Evolutionary conservation across 2,888 invertebrate species (phyloP).

Genomic region (Physocephala rufipes): DNA sequence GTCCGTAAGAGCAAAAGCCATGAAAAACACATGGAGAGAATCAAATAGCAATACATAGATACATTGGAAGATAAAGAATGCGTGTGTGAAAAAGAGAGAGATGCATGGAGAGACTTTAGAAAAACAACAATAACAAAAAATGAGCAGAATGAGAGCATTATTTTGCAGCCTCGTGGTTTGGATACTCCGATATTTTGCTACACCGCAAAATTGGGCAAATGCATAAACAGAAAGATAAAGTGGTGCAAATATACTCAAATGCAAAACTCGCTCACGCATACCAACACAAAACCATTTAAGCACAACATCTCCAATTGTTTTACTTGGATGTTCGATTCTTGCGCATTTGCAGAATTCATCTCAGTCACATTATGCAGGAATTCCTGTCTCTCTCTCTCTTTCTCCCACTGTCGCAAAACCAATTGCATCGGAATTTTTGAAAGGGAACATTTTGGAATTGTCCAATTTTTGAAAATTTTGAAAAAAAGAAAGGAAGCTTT

Average conservation of each 20-base stretch:
- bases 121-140: not conserved
- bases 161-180: not conserved
- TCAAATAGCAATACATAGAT: not conserved
- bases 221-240: not conserved
- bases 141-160: not conserved
- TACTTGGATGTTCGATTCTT: not conserved
- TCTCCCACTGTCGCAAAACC: no score
- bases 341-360: not conserved
- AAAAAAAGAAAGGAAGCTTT: not conserved
- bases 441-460: conserved; percentile 11
- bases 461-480: not conserved
- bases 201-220: not conserved
- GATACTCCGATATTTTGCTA: not conserved
- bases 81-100: conserved; percentile 16
- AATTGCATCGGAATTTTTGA: conserved; percentile 24
- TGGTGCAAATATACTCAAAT: not conserved
- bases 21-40: not conserved
- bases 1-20: not conserved
- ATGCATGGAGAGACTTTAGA: not conserved
- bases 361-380: conserved; percentile 12
- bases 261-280: conserved; percentile 6
- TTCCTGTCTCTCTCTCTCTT: not conserved
- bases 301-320: not conserved
- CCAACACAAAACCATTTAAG: not conserved
- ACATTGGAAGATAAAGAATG: conserved; percentile 6